A percentile compares a stretch with the other conserved stretches of the same genome.
Conservation (phyloP, 2,888 invertebrate genomes). For the Spatulosminthurus flaviceps region DNA sequence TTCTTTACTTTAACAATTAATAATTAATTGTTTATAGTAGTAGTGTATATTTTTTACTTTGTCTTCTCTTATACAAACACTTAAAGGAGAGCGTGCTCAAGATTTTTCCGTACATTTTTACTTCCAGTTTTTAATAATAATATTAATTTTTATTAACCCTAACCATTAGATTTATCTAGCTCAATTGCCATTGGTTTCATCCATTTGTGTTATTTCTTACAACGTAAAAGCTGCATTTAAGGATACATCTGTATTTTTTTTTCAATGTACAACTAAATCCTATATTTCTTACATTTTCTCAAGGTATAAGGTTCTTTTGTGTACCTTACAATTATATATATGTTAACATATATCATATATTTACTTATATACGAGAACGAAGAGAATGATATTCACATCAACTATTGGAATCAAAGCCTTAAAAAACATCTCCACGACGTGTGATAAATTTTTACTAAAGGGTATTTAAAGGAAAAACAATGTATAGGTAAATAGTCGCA, state of each 20-base stretch:
- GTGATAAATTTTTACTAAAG: too few relatives aligned
- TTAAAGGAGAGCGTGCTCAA: slow-evolving; percentile 13
- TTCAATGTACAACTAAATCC: not conserved
- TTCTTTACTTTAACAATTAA: not conserved
- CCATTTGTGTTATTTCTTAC: slow-evolving; percentile 9
- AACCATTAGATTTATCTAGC: not conserved
- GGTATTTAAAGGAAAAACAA: too few relatives aligned
- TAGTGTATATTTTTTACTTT: not conserved
- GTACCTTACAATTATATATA: not conserved
- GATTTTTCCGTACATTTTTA: not conserved
- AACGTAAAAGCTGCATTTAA: not conserved
- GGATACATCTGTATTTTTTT: not conserved
- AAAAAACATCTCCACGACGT: not conserved
- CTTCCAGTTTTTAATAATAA: not conserved
- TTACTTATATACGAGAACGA: not conserved
- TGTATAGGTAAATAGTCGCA: too few relatives aligned
- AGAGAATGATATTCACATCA: slow-evolving; percentile 18
- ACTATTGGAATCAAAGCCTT: slow-evolving; percentile 9
- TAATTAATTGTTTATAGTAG: not conserved
- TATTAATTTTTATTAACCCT: too few relatives aligned
- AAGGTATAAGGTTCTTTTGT: not conserved
- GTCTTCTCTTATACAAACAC: slow-evolving; percentile 3
- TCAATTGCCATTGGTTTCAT: slow-evolving; percentile 3
- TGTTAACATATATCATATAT: slow-evolving; percentile 1
- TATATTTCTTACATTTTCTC: not conserved